Base-by-base conservation (phyloP, 2,888 invertebrate genomes). In the Hydraecia micacea region DNA sequence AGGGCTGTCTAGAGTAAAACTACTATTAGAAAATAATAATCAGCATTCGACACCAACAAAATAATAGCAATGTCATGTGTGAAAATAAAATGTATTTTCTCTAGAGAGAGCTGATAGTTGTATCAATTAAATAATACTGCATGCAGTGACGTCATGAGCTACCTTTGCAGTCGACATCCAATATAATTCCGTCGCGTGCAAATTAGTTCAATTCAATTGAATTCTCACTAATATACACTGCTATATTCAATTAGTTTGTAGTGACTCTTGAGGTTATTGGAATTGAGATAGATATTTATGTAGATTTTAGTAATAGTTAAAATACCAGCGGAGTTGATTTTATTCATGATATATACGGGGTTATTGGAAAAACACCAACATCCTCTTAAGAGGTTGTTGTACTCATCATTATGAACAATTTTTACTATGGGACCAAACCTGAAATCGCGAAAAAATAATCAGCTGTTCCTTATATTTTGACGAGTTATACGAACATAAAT, bases 161-260 rank as follows among this genome's bases (percentile, higher is more conserved):
- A 77, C 84, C 84, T 84, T 11, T 63, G 63, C 75, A 63, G 18
- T 63, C 8, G 25, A 52, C 63, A 74, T 46, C 70, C n/a, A 62
- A 68, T 79, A 66, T 78, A 49, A 70, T 49, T 79, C 73, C 58
- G 69, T 78, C 77, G 73, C 77, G 69, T 82, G 77, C 72, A 87
- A 86, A 87, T 85, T 83, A 74, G 79, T 75, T 83, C 84, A 79
- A 85, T 88, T 82, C 79, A 73, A 86, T 89, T 82, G 69, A 84
- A 76, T 83, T 83, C 63, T 81, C 62, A 72, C 77, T 71, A 55
- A 55, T 68, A 74, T 67, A 73, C 39, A 60, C 11, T 46, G 65
- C 73, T 73, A 49, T 77, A 75, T 85, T 63, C 55, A 80, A 81
- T 83, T 77, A 80, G 58, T 75, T 75, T 66, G 5, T 39, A 49